A percentile compares a stretch with the other conserved stretches of the same genome.
Evolutionary conservation across 2,888 invertebrate species (phyloP).

Genomic region (Trisateles emortualis): DNA sequence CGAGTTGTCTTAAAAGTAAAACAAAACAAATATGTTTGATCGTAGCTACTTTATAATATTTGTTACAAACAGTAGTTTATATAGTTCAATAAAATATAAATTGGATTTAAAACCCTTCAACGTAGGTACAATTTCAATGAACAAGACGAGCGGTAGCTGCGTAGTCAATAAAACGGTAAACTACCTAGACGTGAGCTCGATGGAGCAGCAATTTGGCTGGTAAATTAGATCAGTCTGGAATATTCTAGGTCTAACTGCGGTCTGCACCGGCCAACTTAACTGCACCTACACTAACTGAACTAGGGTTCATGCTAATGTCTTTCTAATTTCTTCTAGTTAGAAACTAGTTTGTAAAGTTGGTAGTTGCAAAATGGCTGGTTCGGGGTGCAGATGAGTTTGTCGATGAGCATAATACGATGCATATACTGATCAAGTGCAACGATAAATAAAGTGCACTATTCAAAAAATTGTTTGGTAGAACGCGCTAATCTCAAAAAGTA

Average conservation of each 20-base stretch:
- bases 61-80: no score
- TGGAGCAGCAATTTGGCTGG: slow-evolving; percentile 37
- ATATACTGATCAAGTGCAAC: no score
- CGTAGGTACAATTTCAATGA: slow-evolving; percentile 1
- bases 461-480: no score
- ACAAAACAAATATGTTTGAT: no score
- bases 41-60: no score
- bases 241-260: slow-evolving; percentile 18
- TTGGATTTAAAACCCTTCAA: no score
- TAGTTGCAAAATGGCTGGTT: neutral
- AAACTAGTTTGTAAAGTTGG: neutral
- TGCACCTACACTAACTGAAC: slow-evolving; percentile 26
- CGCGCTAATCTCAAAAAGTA: no score
- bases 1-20: no score
- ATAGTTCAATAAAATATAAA: no score
- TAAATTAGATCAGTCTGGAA: slow-evolving; percentile 44
- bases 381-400: no score
- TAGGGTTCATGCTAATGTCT: slow-evolving; percentile 42
- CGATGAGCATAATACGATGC: no score
- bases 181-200: slow-evolving; percentile 15
- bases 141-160: neutral
- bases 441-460: no score
- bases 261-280: slow-evolving; percentile 11
- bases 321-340: slow-evolving; percentile 43
- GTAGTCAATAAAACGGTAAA: slow-evolving; percentile 14